Conservation (phyloP, 1,140 invertebrate species). For the Lutraria rhynchaena region DNA sequence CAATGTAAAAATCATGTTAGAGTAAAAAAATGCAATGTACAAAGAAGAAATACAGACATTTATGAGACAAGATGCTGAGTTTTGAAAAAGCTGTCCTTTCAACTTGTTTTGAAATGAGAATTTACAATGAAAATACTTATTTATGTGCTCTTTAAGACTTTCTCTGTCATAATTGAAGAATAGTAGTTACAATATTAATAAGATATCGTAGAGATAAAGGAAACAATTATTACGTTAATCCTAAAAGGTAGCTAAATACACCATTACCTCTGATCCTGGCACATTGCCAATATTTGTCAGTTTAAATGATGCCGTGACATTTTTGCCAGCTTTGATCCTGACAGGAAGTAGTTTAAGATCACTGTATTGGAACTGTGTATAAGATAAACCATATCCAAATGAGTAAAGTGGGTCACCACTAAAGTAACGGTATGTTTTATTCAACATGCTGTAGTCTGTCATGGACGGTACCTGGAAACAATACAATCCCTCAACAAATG, state of each 20-base stretch:
- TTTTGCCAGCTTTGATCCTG: slow-evolving; percentile 54
- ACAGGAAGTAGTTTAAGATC: slow-evolving; percentile 45
- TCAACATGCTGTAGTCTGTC: slow-evolving; percentile 69
- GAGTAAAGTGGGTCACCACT: slow-evolving; percentile 65
- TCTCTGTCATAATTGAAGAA: too few relatives aligned
- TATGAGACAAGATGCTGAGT: too few relatives aligned
- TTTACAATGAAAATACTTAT: too few relatives aligned
- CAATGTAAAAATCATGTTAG: too few relatives aligned
- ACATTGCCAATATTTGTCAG: slow-evolving; percentile 66
- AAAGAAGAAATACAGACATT: too few relatives aligned
- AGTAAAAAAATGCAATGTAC: too few relatives aligned
- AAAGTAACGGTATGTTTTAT: slow-evolving; percentile 73
- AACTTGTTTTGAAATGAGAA: too few relatives aligned
- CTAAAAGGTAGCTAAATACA: neutral
- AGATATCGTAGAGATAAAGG: neutral
- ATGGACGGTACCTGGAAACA: slow-evolving; percentile 69
- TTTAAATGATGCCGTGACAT: slow-evolving; percentile 57
- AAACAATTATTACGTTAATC: neutral
- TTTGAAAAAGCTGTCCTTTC: too few relatives aligned
- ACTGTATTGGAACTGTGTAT: slow-evolving; percentile 68
- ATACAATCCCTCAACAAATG: too few relatives aligned
- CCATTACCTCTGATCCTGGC: slow-evolving; percentile 68
- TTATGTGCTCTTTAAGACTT: too few relatives aligned
- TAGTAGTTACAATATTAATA: too few relatives aligned
- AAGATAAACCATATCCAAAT: slow-evolving; percentile 76